These are phyloP conservation scores for Leptoteleia sp. DNA, from an alignment of 1,140 invertebrate species.

Conservation along the genomic window DNA sequence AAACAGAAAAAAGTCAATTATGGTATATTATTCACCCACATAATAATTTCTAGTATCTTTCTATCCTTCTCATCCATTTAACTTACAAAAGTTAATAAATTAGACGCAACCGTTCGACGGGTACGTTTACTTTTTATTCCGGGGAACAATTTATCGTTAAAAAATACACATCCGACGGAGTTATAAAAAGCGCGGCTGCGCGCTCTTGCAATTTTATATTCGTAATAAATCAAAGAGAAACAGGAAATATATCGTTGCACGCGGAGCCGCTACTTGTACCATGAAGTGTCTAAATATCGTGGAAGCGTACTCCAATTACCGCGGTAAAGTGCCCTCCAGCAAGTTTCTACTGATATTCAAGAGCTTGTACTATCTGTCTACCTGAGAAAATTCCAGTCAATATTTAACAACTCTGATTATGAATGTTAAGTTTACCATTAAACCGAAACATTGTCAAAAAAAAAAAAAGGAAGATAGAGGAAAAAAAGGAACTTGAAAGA, in stretches of 20 bases:
- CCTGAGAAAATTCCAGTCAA: constrained; percentile 61
- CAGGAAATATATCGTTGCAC: constrained; percentile 55
- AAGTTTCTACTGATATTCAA: constrained; percentile 61
- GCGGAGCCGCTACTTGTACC: constrained; percentile 60
- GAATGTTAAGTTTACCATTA: constrained; percentile 49
- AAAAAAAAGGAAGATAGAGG: not conserved
- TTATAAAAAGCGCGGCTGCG: constrained; percentile 18
- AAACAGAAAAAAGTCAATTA: too few species aligned
- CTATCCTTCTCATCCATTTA: too few species aligned
- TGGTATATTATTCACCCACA: too few species aligned
- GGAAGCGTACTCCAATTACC: constrained; percentile 69
- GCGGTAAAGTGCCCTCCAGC: constrained; percentile 56
- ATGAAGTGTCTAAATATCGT: constrained; percentile 71
- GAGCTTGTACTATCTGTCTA: constrained; percentile 51
- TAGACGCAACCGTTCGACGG: constrained; percentile 8
- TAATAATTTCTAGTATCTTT: too few species aligned
- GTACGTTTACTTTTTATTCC: constrained; percentile 27
- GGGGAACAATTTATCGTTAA: constrained; percentile 45
- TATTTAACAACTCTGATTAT: constrained; percentile 57
- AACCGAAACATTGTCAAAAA: constrained; percentile 32
- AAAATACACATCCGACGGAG: constrained; percentile 27
- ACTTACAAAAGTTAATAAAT: constrained; percentile 40
- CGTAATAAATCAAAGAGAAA: constrained; percentile 60
- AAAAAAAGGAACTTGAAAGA: too few species aligned
- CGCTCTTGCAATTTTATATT: constrained; percentile 50